These are phyloP conservation scores for Eubasilissa splendida DNA, from an alignment of 2,888 invertebrate species.

Conservation along the genomic window DNA sequence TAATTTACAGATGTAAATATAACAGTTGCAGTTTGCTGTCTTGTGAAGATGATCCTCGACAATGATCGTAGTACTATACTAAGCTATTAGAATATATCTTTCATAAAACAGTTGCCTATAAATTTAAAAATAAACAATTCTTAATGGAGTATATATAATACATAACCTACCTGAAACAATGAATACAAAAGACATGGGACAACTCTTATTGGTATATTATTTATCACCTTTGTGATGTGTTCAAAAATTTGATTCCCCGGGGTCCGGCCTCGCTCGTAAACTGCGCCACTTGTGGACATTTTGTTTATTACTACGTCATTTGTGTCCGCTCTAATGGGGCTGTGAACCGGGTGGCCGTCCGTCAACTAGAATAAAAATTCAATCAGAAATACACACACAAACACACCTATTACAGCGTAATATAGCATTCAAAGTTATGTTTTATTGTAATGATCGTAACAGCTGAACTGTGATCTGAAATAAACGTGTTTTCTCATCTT, in stretches of 20 bases:
- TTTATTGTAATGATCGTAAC: no score
- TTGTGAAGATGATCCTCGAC: no score
- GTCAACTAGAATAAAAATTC: not conserved
- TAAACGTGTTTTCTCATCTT: no score
- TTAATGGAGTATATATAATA: not conserved
- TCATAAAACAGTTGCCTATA: not conserved
- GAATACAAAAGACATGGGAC: conserved; percentile 4
- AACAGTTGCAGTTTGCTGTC: no score
- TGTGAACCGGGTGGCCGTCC: conserved; percentile 29
- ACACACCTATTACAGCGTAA: no score
- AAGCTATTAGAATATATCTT: not conserved
- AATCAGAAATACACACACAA: no score
- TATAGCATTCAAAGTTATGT: no score
- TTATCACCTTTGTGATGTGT: conserved; percentile 17
- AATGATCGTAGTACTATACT: no score
- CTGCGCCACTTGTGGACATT: conserved; percentile 23
- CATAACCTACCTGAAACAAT: conserved; percentile 2
- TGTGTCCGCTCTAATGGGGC: conserved; percentile 12
- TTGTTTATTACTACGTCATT: conserved; percentile 36
- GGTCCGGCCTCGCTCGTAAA: conserved; percentile 11
- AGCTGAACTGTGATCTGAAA: no score
- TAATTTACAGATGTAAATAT: no score
- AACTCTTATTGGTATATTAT: conserved; percentile 7
- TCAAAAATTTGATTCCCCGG: conserved; percentile 14
- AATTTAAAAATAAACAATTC: conserved; percentile 1